Conservation (phyloP, 2,113 vertebrate species). For the Apistogramma diplotaenia region DNA sequence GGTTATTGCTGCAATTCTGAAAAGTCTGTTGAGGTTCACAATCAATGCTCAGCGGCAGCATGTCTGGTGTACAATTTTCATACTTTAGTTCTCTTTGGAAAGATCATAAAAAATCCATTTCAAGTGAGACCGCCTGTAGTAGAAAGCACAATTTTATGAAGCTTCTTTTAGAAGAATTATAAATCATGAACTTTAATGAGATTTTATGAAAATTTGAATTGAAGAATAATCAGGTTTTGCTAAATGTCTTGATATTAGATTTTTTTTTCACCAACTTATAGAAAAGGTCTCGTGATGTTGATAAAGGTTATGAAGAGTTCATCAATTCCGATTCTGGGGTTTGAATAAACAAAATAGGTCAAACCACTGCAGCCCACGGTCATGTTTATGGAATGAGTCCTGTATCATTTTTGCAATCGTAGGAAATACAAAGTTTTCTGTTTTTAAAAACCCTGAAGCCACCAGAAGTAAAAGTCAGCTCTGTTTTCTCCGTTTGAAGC, state of each 20-base stretch:
- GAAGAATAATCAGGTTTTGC: background rate
- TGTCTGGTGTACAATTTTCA: constrained; percentile 21
- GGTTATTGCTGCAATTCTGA: constrained; percentile 36
- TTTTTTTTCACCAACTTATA: background rate
- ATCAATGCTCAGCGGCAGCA: constrained; percentile 34
- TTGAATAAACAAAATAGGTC: too few species aligned
- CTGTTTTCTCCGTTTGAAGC: background rate
- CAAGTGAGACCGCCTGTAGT: background rate
- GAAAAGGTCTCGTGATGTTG: too few species aligned
- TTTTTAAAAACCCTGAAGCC: background rate
- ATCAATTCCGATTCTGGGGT: too few species aligned
- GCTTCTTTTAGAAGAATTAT: background rate
- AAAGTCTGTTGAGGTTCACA: constrained; percentile 19
- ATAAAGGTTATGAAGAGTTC: too few species aligned
- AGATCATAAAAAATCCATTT: background rate
- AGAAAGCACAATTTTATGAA: background rate
- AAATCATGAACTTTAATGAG: background rate
- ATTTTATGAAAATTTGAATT: background rate
- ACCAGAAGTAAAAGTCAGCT: background rate
- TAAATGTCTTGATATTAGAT: background rate
- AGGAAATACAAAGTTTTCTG: background rate
- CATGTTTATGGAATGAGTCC: background rate
- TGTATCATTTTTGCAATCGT: too few species aligned
- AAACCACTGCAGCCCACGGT: background rate
- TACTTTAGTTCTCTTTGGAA: constrained; percentile 6